phyloP scores from a whole-genome alignment of 2,113 vertebrate genomes.

The Corythaeola cristata region DNA sequence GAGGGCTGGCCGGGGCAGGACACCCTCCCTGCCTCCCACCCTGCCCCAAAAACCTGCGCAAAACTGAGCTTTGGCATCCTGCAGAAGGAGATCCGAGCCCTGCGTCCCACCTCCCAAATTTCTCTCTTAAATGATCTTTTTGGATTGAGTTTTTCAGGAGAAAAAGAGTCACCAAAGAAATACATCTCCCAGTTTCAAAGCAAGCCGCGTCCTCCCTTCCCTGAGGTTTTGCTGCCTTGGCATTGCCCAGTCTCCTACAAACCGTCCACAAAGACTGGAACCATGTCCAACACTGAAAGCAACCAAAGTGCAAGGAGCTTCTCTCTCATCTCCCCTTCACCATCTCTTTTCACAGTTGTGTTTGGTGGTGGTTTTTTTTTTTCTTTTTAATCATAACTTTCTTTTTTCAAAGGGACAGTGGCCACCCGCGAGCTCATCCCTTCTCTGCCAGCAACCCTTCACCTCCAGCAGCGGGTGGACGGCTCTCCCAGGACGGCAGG shows the following conservation, averaged over 20 bases:
- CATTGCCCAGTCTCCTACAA: background rate
- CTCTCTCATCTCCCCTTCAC: background rate
- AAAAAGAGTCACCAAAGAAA: background rate
- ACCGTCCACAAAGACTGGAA: background rate
- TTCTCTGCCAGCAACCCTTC: background rate
- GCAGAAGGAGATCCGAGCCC: background rate
- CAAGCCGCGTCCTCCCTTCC: background rate
- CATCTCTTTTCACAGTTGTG: background rate
- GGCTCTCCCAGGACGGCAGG: background rate
- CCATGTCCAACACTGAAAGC: background rate
- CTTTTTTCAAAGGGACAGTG: background rate
- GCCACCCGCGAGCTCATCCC: background rate
- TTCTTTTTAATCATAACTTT: background rate
- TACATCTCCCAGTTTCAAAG: background rate
- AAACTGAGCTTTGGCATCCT: background rate
- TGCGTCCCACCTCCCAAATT: background rate
- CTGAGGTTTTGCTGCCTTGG: rapidly evolving
- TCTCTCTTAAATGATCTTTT: background rate
- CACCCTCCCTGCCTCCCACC: background rate
- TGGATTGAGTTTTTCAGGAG: background rate
- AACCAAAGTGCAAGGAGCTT: background rate
- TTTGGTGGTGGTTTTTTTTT: background rate
- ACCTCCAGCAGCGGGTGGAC: background rate
- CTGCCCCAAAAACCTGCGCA: background rate
- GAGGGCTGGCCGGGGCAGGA: background rate